Evolutionary conservation across 2,797 vertebrate genomes (phyloP).

Genomic region (Coregonus sp.): DNA sequence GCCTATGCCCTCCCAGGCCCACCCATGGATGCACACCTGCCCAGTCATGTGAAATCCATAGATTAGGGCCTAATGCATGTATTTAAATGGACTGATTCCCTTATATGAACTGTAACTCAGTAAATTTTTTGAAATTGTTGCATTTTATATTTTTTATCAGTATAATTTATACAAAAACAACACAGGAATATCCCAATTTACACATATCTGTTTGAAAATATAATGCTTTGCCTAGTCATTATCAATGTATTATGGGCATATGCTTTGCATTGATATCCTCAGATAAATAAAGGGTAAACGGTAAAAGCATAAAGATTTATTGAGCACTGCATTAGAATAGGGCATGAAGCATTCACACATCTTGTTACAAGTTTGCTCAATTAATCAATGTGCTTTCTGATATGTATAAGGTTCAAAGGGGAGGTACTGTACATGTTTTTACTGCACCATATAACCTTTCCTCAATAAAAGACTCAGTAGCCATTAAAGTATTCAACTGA

Average conservation of each 20-base stretch:
- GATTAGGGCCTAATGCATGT: too few relatives aligned
- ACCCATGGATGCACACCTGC: too few relatives aligned
- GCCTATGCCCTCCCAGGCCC: too few relatives aligned
- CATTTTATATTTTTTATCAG: too few relatives aligned
- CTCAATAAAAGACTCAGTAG: not conserved
- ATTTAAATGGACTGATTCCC: too few relatives aligned
- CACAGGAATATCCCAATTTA: not conserved
- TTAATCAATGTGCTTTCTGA: conserved; percentile 21
- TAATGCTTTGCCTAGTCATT: not conserved
- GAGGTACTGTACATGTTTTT: not conserved
- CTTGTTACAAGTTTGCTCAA: not conserved
- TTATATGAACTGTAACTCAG: too few relatives aligned
- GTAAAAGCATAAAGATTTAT: not conserved
- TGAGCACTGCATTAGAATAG: not conserved
- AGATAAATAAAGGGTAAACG: not conserved
- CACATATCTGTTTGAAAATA: not conserved
- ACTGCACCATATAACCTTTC: not conserved
- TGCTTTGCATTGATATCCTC: not conserved
- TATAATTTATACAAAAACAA: too few relatives aligned
- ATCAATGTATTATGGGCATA: not conserved
- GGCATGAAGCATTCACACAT: not conserved
- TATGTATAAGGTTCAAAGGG: conserved; percentile 17
- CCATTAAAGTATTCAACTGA: conserved; percentile 1
- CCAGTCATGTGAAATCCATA: too few relatives aligned
- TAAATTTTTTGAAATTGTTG: too few relatives aligned